Evolutionary conservation across 2,888 invertebrate species (phyloP).

Genomic region (Agriopis marginaria): DNA sequence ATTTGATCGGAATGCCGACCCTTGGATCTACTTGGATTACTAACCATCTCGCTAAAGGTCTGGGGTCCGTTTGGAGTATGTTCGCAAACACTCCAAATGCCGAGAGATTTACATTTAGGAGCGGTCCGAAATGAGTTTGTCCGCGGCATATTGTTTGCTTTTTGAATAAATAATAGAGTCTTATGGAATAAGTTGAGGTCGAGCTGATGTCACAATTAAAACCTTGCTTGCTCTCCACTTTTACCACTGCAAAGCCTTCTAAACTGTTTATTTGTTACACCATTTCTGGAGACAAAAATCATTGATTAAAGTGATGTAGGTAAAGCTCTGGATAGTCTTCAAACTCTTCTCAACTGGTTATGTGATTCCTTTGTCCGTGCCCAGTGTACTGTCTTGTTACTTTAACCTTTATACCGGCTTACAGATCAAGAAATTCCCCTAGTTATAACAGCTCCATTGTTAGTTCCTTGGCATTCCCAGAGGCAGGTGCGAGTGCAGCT

Average conservation of each 20-base stretch:
- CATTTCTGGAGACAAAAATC: no score
- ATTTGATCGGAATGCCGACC: slow-evolving; percentile 36
- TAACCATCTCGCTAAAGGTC: not conserved
- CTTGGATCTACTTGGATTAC: slow-evolving; percentile 4
- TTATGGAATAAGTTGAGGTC: not conserved
- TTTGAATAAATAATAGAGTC: slow-evolving; percentile 9
- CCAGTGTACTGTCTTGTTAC: not conserved
- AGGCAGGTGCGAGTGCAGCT: slow-evolving; percentile 62
- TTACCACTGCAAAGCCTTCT: not conserved
- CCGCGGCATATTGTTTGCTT: slow-evolving; percentile 14
- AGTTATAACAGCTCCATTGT: slow-evolving; percentile 17
- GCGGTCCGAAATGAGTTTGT: slow-evolving; percentile 29
- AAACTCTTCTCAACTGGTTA: no score
- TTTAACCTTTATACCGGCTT: not conserved
- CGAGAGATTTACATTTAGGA: slow-evolving; percentile 29
- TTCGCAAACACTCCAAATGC: slow-evolving; percentile 34
- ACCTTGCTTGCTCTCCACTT: not conserved
- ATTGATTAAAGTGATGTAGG: no score
- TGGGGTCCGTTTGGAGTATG: slow-evolving; percentile 17
- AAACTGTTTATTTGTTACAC: not conserved
- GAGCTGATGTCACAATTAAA: slow-evolving; percentile 7
- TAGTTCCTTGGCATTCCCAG: slow-evolving; percentile 25
- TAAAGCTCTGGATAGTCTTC: no score
- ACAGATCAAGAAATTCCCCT: slow-evolving; percentile 13
- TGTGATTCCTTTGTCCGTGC: no score